Evolutionary conservation across 2,797 vertebrate species (phyloP).

Genomic region (Pangasius sanitwongsei): DNA sequence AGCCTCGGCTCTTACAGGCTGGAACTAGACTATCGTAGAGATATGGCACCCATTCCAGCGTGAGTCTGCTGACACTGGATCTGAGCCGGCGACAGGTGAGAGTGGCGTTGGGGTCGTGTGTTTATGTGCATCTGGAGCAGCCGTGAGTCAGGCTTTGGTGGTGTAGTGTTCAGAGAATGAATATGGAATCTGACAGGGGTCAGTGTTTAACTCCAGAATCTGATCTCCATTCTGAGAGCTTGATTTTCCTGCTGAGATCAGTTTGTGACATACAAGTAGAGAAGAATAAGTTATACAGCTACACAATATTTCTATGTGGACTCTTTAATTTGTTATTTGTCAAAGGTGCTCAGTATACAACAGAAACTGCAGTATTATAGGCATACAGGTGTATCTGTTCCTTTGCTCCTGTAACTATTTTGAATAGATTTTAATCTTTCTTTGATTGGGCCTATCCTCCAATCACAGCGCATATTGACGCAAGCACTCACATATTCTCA

Average conservation of each 20-base stretch:
- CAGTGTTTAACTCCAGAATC: neutral
- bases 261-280: neutral
- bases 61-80: constrained; percentile 47
- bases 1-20: constrained; percentile 14
- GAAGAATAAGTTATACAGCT: neutral
- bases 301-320: too few relatives aligned
- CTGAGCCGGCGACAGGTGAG: constrained; percentile 54
- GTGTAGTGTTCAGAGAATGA: constrained; percentile 17
- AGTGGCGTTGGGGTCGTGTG: neutral
- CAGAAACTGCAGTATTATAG: neutral
- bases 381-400: neutral
- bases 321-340: neutral
- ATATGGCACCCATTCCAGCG: constrained; percentile 39
- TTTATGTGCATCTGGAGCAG: constrained; percentile 22
- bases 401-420: neutral
- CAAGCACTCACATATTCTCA: constrained; percentile 10
- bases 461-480: neutral
- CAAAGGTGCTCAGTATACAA: neutral
- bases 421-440: neutral
- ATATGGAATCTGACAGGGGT: neutral
- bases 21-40: neutral
- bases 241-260: neutral
- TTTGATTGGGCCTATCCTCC: constrained; percentile 26
- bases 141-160: neutral
- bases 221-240: neutral